These are phyloP conservation scores for Agrotis segetum DNA, from an alignment of 2,888 invertebrate species.

Conservation along the genomic window DNA sequence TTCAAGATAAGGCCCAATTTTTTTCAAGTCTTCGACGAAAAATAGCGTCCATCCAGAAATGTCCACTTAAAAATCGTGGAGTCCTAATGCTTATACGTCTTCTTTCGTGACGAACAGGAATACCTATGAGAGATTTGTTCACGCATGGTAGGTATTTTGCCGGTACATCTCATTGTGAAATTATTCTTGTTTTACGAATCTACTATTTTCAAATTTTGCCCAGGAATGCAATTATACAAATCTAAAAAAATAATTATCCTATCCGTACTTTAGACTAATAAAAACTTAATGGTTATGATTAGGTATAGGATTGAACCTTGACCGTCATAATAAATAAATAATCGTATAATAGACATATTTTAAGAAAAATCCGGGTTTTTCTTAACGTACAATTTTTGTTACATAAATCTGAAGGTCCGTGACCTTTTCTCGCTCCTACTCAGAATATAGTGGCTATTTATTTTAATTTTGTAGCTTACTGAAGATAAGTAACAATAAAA, in stretches of 20 bases:
- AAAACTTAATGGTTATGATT: neutral
- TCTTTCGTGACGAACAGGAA: neutral
- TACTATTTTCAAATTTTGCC: too few species aligned
- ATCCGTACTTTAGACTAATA: too few species aligned
- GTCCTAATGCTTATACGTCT: too few species aligned
- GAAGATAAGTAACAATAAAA: conserved; percentile 10
- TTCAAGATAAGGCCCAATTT: neutral
- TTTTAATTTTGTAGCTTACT: conserved; percentile 17
- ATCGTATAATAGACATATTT: conserved; percentile 5
- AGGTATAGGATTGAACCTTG: conserved; percentile 20
- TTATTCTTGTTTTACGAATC: too few species aligned
- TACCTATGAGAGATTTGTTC: too few species aligned
- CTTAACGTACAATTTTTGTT: conserved; percentile 8
- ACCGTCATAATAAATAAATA: neutral
- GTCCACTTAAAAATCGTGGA: conserved; percentile 4
- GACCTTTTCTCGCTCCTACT: conserved; percentile 44
- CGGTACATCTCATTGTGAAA: too few species aligned
- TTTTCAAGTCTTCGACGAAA: neutral
- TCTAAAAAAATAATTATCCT: too few species aligned
- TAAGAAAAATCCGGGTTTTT: conserved; percentile 32
- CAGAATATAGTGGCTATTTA: conserved; percentile 28
- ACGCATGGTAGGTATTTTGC: too few species aligned
- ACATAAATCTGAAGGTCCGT: conserved; percentile 38
- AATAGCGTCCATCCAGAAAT: neutral
- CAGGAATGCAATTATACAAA: too few species aligned